Conservation (phyloP, 2,113 vertebrate species). For the Tringa solitaria region DNA sequence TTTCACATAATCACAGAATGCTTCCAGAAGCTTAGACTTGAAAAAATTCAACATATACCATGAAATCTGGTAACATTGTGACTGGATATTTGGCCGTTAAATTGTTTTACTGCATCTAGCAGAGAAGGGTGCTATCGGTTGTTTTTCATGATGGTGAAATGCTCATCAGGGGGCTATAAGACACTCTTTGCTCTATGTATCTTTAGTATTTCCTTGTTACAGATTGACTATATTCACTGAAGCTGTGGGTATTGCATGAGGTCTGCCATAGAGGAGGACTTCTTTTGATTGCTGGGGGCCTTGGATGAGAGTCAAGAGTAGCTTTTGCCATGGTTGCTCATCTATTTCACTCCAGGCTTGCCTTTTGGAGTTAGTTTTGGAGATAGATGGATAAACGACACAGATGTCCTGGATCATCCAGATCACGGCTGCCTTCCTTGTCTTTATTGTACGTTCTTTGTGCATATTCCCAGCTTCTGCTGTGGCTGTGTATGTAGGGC, state of each 20-base stretch:
- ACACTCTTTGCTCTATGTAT: neutral
- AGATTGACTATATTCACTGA: neutral
- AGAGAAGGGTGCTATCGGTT: neutral
- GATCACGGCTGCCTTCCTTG: neutral
- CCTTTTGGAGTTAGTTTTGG: neutral
- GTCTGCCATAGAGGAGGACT: neutral
- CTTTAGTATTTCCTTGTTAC: neutral
- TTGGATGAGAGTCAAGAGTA: neutral
- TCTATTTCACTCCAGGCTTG: neutral
- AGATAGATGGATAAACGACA: neutral
- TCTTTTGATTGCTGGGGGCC: neutral
- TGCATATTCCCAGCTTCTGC: neutral
- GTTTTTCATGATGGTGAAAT: neutral
- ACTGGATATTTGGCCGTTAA: neutral
- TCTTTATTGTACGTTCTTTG: neutral
- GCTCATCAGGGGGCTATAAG: neutral
- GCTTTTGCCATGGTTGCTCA: neutral
- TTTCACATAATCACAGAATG: neutral
- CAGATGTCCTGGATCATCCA: neutral
- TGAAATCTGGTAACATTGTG: neutral
- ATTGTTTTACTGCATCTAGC: neutral
- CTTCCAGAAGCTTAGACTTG: neutral
- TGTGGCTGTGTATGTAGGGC: neutral
- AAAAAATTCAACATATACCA: neutral
- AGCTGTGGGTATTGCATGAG: neutral